phyloP scores from a whole-genome alignment of 2,888 invertebrate species.

The Parochlus steinenii region DNA sequence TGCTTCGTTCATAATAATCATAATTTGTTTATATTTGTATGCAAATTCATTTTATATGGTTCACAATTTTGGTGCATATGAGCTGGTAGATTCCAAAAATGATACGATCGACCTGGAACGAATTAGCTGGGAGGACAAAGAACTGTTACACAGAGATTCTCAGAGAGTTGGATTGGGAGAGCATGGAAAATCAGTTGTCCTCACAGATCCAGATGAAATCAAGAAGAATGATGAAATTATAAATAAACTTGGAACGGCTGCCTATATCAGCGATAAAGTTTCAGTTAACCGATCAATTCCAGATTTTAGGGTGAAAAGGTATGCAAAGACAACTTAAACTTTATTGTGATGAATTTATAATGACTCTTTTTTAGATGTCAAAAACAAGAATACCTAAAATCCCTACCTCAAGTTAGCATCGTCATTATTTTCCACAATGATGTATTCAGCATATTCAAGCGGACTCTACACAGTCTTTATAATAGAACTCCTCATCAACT shows the following conservation, averaged over 20 bases:
- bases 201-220: conserved; percentile 28
- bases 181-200: conserved; percentile 47
- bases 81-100: too few relatives aligned
- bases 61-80: too few relatives aligned
- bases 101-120: too few relatives aligned
- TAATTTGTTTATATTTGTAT: too few relatives aligned
- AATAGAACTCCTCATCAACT: conserved; percentile 8
- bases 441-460: background rate
- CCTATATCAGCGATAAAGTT: conserved; percentile 6
- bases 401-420: conserved; percentile 4
- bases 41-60: too few relatives aligned
- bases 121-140: conserved; percentile 8
- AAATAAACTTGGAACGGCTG: background rate
- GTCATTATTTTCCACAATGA: conserved; percentile 9
- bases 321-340: too few relatives aligned
- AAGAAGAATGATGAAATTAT: background rate
- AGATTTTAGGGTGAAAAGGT: conserved; percentile 6
- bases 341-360: too few relatives aligned
- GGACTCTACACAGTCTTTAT: conserved; percentile 4
- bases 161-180: conserved; percentile 48
- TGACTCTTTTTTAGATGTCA: background rate
- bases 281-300: conserved; percentile 9
- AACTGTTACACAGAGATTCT: background rate
- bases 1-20: too few relatives aligned
- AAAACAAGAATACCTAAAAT: background rate